Conservation (phyloP, 2,113 vertebrate species). For the Lontra canadensis region DNA sequence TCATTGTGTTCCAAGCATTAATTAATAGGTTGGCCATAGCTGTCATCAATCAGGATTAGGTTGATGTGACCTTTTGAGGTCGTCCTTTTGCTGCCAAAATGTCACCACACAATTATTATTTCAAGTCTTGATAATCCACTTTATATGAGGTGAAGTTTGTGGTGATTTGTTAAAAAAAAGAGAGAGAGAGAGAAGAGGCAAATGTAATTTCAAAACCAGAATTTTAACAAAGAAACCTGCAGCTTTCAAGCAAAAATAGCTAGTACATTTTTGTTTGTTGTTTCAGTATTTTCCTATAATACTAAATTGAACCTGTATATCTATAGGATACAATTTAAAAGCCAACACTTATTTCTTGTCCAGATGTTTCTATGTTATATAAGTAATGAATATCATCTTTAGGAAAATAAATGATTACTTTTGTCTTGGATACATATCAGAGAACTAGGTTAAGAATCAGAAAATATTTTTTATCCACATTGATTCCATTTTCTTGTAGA, state of each 20-base stretch:
- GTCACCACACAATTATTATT: conserved; percentile 45
- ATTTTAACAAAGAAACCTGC: neutral
- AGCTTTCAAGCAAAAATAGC: conserved; percentile 50
- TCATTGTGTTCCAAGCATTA: neutral
- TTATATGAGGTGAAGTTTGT: conserved; percentile 8
- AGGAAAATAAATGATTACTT: conserved; percentile 29
- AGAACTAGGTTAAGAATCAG: conserved; percentile 53
- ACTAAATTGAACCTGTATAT: neutral
- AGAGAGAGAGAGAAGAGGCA: neutral
- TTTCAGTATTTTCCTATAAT: conserved; percentile 13
- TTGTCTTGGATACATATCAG: conserved; percentile 4
- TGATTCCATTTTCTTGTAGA: neutral
- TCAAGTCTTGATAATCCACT: neutral
- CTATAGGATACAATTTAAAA: neutral
- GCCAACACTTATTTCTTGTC: neutral
- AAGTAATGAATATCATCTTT: conserved; percentile 34
- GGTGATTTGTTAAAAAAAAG: neutral
- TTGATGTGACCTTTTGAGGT: conserved; percentile 12
- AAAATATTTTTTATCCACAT: conserved; percentile 38
- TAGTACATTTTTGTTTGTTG: neutral
- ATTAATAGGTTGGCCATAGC: conserved; percentile 2
- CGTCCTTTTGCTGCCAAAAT: conserved; percentile 8
- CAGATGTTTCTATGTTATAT: conserved; percentile 2
- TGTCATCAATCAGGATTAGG: neutral
- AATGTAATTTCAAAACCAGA: neutral